These are phyloP conservation scores for Petromus typicus DNA, from an alignment of 2,113 vertebrate genomes.

Conservation along the genomic window DNA sequence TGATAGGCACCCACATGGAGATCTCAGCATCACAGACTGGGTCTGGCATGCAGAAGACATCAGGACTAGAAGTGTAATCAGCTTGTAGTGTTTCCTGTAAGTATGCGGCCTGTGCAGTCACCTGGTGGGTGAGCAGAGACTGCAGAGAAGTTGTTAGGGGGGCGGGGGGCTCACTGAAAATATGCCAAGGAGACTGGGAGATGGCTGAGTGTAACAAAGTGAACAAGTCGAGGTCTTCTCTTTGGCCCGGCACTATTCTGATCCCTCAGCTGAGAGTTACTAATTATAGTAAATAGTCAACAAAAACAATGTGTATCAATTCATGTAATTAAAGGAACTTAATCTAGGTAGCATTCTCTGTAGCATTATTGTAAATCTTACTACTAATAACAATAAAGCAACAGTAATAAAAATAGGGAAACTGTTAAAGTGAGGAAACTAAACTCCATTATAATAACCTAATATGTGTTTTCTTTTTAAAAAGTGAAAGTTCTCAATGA, in stretches of 20 bases:
- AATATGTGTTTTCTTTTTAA: neutral
- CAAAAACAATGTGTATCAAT: neutral
- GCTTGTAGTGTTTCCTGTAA: neutral
- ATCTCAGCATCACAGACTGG: neutral
- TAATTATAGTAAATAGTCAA: slow-evolving; percentile 9
- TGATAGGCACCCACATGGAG: neutral
- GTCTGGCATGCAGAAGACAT: neutral
- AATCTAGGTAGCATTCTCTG: neutral
- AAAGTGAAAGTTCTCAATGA: neutral
- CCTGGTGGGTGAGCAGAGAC: neutral
- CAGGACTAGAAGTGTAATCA: neutral
- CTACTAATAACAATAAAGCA: neutral
- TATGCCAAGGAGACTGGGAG: neutral
- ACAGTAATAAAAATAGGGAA: neutral
- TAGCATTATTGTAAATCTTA: slow-evolving; percentile 2
- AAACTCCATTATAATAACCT: neutral
- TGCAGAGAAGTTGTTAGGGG: neutral
- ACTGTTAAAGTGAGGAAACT: slow-evolving; percentile 30
- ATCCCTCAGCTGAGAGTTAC: neutral
- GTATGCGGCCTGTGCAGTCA: neutral
- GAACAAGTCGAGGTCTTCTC: neutral
- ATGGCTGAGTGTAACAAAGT: fast-evolving
- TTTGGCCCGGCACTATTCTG: neutral
- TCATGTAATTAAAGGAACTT: slow-evolving; percentile 38
- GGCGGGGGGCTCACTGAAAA: neutral